A percentile compares a stretch with the other conserved stretches of the same genome.
These are phyloP conservation scores for Tridacna gigas DNA, from an alignment of 2,888 invertebrate genomes.

Conservation along the genomic window DNA sequence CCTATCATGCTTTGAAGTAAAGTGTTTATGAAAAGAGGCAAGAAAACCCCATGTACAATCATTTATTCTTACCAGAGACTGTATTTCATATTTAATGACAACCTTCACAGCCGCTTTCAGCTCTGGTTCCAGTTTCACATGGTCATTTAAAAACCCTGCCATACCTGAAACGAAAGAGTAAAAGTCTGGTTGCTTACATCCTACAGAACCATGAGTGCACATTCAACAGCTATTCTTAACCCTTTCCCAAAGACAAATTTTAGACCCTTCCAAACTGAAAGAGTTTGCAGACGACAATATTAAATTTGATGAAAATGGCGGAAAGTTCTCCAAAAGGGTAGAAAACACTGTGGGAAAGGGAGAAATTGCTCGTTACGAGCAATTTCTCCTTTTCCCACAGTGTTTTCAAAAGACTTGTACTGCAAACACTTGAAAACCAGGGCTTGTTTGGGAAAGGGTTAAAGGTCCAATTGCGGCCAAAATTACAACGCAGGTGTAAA, in stretches of 20 bases:
- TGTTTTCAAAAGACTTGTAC: background rate
- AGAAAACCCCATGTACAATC: background rate
- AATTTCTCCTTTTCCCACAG: background rate
- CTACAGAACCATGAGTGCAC: background rate
- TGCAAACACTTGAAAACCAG: background rate
- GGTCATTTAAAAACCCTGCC: constrained; percentile 20
- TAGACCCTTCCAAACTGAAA: too few species aligned
- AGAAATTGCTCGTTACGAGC: background rate
- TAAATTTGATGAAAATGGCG: too few species aligned
- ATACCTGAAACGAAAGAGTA: background rate
- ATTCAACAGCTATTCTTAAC: background rate
- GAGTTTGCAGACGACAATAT: too few species aligned
- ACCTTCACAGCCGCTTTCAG: constrained; percentile 57
- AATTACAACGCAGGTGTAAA: too few species aligned
- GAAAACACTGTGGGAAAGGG: background rate
- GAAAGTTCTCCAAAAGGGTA: too few species aligned
- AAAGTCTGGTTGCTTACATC: background rate
- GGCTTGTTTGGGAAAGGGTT: background rate
- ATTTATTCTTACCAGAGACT: constrained; percentile 48
- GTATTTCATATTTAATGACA: constrained; percentile 64
- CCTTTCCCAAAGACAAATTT: background rate
- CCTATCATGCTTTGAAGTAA: too few species aligned
- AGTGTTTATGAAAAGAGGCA: too few species aligned
- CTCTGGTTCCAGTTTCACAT: constrained; percentile 36
- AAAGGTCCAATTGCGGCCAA: too few species aligned